Base-by-base conservation (phyloP, 1,140 invertebrate species). In the Bombus haemorrhoidalis region DNA sequence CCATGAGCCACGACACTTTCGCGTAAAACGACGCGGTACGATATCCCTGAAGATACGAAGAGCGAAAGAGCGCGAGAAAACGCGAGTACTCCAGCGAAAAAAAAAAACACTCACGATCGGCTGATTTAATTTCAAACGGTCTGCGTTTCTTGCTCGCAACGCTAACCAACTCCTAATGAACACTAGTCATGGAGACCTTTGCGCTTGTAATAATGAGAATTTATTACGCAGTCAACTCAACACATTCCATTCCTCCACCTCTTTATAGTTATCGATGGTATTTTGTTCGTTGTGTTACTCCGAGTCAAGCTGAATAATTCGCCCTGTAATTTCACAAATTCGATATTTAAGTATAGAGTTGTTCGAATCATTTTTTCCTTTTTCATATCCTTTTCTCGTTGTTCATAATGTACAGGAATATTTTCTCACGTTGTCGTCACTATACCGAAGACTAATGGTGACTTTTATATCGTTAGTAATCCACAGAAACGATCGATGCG, bases 31-130 rank as follows among this genome's bases (percentile, higher is more conserved):
- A 3, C 39, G 9, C 32, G 18, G 12, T 34, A 25, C 73, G 73
- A 74, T 47, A 75, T 34, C 73, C 73, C 0, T n/a, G 18, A 13
- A 53, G 73, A 53, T 75, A 75, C 72, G 72, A 28, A 25, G 9
- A 43, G 28, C 25, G n/a, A 25, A 47, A 22, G 15, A 73, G 72
- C 39, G 72, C 72, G 72, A 73, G 41, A 73, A 43, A 73, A 73
- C 72, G 72, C 39, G 41, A n/a, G 25, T 72, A n/a, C 2, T 9
- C 12, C 12, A 4, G 9, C 4, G 3, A 10, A 74, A 53, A 15
- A 25, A 2, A 25, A 34, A 73, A 8, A 2, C 1, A 1, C 10
- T 12, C 18, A 3, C 22, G 41, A 22, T 34, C 15, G 15, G 1
- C 15, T 28, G 72, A 53, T 75, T 53, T 53, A 15, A 53, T 75